phyloP scores from a whole-genome alignment of 2,797 vertebrate species.

The Myotis daubentonii region DNA sequence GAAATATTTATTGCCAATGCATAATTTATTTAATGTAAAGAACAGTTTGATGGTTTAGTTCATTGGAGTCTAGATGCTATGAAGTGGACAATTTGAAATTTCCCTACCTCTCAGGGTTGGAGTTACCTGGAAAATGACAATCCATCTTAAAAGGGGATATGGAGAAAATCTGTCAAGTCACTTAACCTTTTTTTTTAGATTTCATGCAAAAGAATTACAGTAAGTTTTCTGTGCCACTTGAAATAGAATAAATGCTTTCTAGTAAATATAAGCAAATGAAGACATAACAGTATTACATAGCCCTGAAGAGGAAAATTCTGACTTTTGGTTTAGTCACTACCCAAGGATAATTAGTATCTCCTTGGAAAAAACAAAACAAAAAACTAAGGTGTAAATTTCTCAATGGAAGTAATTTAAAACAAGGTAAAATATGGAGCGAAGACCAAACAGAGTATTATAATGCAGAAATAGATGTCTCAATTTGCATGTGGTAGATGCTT shows the following conservation, averaged over 20 bases:
- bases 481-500: not conserved
- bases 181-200: not conserved
- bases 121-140: not conserved
- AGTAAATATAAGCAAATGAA: constrained; percentile 44
- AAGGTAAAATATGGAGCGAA: not conserved
- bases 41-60: not conserved
- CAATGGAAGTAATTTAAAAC: not conserved
- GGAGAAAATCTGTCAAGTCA: not conserved
- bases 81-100: not conserved
- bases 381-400: not conserved
- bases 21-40: constrained; percentile 26
- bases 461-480: not conserved
- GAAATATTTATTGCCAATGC: constrained; percentile 29
- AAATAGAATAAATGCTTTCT: constrained; percentile 2
- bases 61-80: not conserved
- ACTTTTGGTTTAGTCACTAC: not conserved
- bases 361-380: not conserved
- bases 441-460: not conserved
- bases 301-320: not conserved
- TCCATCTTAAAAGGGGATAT: not conserved
- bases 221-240: not conserved
- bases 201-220: not conserved
- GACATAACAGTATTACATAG: not conserved
- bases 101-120: not conserved
- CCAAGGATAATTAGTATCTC: not conserved